Base-by-base conservation (phyloP, 2,113 vertebrate species). In the Brachirus orientalis region DNA sequence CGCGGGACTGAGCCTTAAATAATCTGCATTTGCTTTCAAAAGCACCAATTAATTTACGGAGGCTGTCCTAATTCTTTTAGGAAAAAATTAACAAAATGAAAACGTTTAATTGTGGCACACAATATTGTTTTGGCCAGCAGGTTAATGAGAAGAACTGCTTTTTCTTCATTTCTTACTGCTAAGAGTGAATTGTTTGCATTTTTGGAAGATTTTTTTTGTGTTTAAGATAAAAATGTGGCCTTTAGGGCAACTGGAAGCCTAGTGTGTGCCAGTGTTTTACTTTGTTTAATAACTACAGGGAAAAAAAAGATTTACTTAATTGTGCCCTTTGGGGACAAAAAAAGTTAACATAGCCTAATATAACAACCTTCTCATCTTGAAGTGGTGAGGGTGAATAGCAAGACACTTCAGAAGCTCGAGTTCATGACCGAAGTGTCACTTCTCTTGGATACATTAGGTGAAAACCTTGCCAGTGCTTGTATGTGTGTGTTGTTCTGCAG, bases 161-260 rank as follows among this genome's bases (percentile, higher is more conserved):
- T 10, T 3, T 12, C 37, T 50, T 37, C 13, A 52, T 41, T 22
- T 37, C 45, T 10, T 0, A 0, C 7, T 4, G 45, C 4, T 1
- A 13, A 37, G 55, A 65, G 57, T 3, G 28, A 63, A 22, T 68
- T 72, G 40, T 62, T 55, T 72, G 48, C 46, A 28, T 54, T 63
- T 72, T 0, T 13, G 62, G 68, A 55, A 4, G 3, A 28, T 69
- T 77, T 71, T 28, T 75, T 76, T 77, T 73, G 63, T 68, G 69
- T 88, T 88, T 69, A 67, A 87, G 76, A 88, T 84, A 80, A 64
- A 71, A 87, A 88, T 86, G 78, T 86, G 78, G 82, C 76, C 83
- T 86, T 86, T 87, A 61, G 76, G 69, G 48, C 56, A 43, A 72
- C 54, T 60, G 62, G 64, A 77, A 51, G 51, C 58, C 36, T 38